Conservation (phyloP, 2,888 invertebrate species). For the Chalcis sispes region DNA sequence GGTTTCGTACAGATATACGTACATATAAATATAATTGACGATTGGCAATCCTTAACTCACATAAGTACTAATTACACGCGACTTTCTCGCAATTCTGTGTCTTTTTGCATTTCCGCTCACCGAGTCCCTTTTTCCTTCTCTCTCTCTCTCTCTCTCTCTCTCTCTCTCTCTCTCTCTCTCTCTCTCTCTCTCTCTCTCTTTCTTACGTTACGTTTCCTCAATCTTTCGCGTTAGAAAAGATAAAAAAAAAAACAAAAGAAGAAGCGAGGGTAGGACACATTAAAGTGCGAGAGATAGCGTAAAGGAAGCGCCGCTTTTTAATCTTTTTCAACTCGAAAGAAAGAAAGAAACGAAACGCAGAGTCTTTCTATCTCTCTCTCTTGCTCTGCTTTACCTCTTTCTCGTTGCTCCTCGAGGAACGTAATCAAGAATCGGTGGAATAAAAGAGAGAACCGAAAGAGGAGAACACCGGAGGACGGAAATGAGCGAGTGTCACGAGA, state of each 20-base stretch:
- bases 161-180: no score
- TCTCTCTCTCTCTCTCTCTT: no score
- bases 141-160: no score
- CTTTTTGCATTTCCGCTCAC: conserved; percentile 57
- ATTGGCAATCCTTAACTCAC: conserved; percentile 16
- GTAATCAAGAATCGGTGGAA: conserved; percentile 48
- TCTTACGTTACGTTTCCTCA: no score
- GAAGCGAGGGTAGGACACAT: neutral
- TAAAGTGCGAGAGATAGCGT: conserved; percentile 18
- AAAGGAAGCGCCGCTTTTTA: conserved; percentile 37
- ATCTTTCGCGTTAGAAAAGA: no score
- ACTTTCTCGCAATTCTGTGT: conserved; percentile 42
- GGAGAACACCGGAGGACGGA: no score
- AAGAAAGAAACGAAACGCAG: no score
- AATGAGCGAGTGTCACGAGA: conserved; percentile 61
- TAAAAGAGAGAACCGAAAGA: conserved; percentile 20
- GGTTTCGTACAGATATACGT: no score
- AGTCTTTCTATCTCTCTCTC: no score
- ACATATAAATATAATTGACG: no score
- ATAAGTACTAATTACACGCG: conserved; percentile 22
- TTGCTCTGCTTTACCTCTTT: no score
- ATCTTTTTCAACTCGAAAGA: conserved; percentile 14
- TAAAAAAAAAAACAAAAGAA: no score
- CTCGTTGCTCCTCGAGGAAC: conserved; percentile 29
- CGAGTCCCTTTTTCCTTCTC: conserved; percentile 39